Percentiles rank a stretch among this genome's conserved stretches.
Evolutionary conservation across 2,797 vertebrate species (phyloP).

Genomic region (Chloroceryle inda): DNA sequence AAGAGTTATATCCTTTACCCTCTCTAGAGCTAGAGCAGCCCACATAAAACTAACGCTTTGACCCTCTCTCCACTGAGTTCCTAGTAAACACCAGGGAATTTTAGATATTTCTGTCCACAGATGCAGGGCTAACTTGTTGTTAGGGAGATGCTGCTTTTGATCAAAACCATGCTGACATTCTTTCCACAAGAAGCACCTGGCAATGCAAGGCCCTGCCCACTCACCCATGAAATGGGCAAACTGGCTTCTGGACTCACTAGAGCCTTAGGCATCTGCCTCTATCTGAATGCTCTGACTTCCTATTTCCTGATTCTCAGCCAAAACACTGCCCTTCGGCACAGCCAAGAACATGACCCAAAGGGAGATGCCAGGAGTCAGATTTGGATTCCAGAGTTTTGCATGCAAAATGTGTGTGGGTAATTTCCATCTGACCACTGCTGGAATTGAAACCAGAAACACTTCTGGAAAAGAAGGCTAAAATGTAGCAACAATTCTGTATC

Average conservation of each 20-base stretch:
- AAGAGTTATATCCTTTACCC: background rate
- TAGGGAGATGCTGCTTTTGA: background rate
- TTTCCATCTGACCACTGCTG: background rate
- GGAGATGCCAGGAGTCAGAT: background rate
- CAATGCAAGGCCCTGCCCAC: accelerated
- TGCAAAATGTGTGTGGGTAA: background rate
- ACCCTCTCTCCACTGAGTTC: background rate
- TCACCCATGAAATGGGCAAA: background rate
- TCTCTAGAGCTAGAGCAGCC: background rate
- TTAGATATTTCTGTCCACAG: background rate
- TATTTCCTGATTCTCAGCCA: background rate
- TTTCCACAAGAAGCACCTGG: background rate
- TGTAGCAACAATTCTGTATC: background rate
- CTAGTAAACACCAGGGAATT: background rate
- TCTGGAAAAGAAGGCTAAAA: background rate
- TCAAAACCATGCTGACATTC: background rate
- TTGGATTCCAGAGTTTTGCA: background rate
- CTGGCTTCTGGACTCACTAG: accelerated
- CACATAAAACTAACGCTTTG: background rate
- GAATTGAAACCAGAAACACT: background rate
- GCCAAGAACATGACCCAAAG: accelerated
- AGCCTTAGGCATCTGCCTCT: accelerated
- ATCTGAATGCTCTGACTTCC: background rate
- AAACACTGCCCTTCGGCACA: background rate
- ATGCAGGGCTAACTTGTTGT: background rate